Evolutionary conservation across 2,888 invertebrate genomes (phyloP).

Genomic region (Hipparchia semele): DNA sequence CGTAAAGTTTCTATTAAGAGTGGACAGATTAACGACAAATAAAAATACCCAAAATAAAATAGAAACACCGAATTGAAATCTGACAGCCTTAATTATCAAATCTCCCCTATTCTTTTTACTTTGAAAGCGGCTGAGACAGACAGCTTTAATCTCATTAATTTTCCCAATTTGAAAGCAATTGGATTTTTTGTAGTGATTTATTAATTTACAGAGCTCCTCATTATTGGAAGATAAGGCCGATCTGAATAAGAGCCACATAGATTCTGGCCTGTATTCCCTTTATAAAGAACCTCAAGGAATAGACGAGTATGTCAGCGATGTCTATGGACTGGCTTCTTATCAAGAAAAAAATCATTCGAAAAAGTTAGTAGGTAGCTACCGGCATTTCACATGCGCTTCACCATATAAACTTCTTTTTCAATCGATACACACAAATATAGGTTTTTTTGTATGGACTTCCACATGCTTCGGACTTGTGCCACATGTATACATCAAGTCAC

Average conservation of each 20-base stretch:
- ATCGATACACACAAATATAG: no score
- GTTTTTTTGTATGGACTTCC: no score
- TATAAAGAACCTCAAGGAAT: slow-evolving; percentile 63
- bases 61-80: neutral
- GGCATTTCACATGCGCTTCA: no score
- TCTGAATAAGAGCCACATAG: slow-evolving; percentile 48
- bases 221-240: slow-evolving; percentile 53
- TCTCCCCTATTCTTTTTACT: neutral
- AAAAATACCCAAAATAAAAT: neutral
- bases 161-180: slow-evolving; percentile 3
- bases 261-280: slow-evolving; percentile 62
- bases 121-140: neutral
- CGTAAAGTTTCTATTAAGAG: no score
- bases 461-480: no score
- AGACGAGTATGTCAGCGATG: slow-evolving; percentile 55
- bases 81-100: neutral
- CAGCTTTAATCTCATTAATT: slow-evolving; percentile 4
- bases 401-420: no score
- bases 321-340: slow-evolving; percentile 48
- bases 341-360: slow-evolving; percentile 47
- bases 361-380: slow-evolving; percentile 39
- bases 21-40: neutral
- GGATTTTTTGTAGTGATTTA: slow-evolving; percentile 15
- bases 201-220: slow-evolving; percentile 50
- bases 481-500: no score